These are phyloP conservation scores for Andrena minutula DNA, from an alignment of 2,888 invertebrate species.

Conservation along the genomic window DNA sequence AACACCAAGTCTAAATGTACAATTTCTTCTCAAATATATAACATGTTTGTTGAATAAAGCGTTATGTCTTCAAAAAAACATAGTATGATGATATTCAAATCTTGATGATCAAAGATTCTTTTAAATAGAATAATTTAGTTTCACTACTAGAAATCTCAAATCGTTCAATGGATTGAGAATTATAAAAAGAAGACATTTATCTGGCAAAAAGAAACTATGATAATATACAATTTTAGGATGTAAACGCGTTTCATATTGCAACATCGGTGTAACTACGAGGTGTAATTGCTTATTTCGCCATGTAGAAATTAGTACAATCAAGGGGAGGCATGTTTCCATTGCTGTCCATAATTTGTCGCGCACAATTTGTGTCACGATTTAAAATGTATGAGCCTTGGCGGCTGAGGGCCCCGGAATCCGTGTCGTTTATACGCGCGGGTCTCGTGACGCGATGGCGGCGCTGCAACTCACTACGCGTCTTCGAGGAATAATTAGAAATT, in stretches of 20 bases:
- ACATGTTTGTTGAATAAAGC: background rate
- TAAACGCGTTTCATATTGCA: slow-evolving; percentile 5
- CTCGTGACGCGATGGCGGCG: slow-evolving; percentile 29
- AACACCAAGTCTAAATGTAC: background rate
- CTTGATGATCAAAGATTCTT: background rate
- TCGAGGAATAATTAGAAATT: slow-evolving; percentile 64
- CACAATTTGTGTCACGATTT: slow-evolving; percentile 68
- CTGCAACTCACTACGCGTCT: slow-evolving; percentile 47
- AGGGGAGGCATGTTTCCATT: slow-evolving; percentile 45
- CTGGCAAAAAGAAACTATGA: background rate
- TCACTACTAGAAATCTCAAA: background rate
- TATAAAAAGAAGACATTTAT: background rate
- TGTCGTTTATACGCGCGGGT: slow-evolving; percentile 26
- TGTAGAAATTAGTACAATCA: slow-evolving; percentile 41
- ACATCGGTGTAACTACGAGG: background rate
- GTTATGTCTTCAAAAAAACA: background rate
- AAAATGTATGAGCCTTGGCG: slow-evolving; percentile 68
- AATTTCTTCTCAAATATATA: background rate
- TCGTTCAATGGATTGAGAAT: background rate
- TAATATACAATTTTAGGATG: background rate
- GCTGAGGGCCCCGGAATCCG: slow-evolving; percentile 46
- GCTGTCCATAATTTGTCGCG: slow-evolving; percentile 64
- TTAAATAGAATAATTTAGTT: background rate
- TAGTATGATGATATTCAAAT: background rate
- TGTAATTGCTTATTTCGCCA: slow-evolving; percentile 12